Percentiles rank a stretch among this genome's conserved stretches.
phyloP scores from a whole-genome alignment of 2,797 vertebrate genomes.

The Lacerta viridis region DNA sequence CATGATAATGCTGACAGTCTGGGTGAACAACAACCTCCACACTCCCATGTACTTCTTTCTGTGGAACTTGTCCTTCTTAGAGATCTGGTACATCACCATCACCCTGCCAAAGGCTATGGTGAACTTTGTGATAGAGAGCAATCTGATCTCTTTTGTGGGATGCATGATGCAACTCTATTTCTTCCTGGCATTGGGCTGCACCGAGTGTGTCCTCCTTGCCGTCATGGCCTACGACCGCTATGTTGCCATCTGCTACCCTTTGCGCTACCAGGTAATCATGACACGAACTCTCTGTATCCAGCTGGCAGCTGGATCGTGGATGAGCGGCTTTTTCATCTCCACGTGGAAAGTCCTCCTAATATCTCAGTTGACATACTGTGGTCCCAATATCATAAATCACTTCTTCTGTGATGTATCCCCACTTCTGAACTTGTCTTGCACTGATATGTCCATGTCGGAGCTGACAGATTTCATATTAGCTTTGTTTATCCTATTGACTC shows the following conservation, averaged over 20 bases:
- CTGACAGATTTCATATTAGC: constrained; percentile 64
- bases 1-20: constrained; percentile 61
- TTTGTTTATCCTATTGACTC: constrained; percentile 62
- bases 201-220: constrained; percentile 72
- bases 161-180: constrained; percentile 76
- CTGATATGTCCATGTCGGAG: constrained; percentile 56
- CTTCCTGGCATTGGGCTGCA: constrained; percentile 70
- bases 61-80: constrained; percentile 73
- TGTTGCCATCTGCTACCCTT: constrained; percentile 73
- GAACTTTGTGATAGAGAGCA: constrained; percentile 52
- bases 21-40: constrained; percentile 59
- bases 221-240: constrained; percentile 76
- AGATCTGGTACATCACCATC: constrained; percentile 71
- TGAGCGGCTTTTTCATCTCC: constrained; percentile 63
- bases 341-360: constrained; percentile 67
- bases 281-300: constrained; percentile 57
- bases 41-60: constrained; percentile 76
- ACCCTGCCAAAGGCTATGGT: constrained; percentile 72
- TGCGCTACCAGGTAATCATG: constrained; percentile 71
- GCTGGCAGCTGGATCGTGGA: constrained; percentile 59
- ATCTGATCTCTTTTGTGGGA: constrained; percentile 66
- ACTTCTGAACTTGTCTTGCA: constrained; percentile 65
- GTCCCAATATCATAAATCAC: constrained; percentile 65
- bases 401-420: constrained; percentile 73
- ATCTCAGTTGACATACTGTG: constrained; percentile 62